phyloP scores from a whole-genome alignment of 2,113 vertebrate species.

The Sterrhoptilus dennistouni region DNA sequence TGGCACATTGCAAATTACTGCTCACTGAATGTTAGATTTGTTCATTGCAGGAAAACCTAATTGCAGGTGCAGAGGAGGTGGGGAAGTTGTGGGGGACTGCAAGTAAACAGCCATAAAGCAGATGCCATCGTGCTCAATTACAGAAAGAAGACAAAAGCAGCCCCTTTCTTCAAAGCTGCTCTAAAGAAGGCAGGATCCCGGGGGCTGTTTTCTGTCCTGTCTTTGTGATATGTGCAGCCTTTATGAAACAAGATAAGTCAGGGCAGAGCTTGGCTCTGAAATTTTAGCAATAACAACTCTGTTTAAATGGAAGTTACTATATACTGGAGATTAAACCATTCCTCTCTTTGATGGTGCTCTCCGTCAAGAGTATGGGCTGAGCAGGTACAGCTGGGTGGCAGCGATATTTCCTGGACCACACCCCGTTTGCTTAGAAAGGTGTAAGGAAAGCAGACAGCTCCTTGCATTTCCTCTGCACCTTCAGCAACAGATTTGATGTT shows the following conservation, averaged over 20 bases:
- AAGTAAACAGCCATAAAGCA: conserved; percentile 27
- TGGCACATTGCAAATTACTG: conserved; percentile 11
- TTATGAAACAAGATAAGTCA: not conserved
- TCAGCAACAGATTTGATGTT: not conserved
- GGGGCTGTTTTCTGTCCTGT: conserved; percentile 19
- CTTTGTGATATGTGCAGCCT: not conserved
- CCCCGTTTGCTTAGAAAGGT: not conserved
- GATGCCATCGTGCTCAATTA: not conserved
- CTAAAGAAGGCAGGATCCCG: not conserved
- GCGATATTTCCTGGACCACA: not conserved
- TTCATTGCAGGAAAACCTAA: conserved; percentile 15
- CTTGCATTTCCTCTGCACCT: not conserved
- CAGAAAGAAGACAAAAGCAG: conserved; percentile 22
- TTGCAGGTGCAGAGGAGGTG: conserved; percentile 36
- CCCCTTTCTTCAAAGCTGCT: not conserved
- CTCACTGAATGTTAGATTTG: not conserved
- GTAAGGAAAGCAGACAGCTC: not conserved
- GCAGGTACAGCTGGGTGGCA: not conserved
- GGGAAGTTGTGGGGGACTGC: not conserved
- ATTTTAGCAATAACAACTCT: not conserved
- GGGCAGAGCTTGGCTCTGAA: not conserved
- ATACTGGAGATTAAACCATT: not conserved
- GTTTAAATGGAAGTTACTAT: not conserved
- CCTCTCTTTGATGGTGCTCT: not conserved
- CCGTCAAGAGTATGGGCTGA: not conserved